Percentiles rank a stretch among this genome's conserved stretches.
These are phyloP conservation scores for Trachelus tabidus DNA, from an alignment of 2,888 invertebrate genomes.

Conservation along the genomic window DNA sequence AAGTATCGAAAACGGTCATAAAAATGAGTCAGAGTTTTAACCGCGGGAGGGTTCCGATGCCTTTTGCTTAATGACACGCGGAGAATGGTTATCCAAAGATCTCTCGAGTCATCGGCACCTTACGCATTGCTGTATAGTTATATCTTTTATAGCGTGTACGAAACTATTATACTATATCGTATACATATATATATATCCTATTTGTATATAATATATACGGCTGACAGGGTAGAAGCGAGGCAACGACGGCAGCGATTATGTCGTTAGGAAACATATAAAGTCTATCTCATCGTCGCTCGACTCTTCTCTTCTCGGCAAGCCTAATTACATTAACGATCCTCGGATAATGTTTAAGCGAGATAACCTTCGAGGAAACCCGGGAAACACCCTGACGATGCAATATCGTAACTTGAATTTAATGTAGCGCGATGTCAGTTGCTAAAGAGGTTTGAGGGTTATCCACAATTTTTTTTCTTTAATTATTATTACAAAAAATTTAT, in stretches of 20 bases:
- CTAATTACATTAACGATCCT: neutral
- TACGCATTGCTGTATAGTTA: neutral
- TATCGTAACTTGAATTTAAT: neutral
- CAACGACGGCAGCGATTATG: neutral
- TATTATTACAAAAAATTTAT: neutral
- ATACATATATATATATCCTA: neutral
- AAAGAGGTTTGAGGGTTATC: neutral
- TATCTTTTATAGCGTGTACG: neutral
- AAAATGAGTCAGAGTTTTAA: neutral
- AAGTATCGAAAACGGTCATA: neutral
- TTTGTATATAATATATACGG: neutral
- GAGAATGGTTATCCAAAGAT: neutral
- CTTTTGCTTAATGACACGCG: neutral
- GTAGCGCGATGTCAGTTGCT: neutral
- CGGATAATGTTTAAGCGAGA: neutral
- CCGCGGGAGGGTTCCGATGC: neutral
- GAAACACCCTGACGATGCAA: neutral
- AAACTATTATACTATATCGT: neutral
- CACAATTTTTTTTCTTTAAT: neutral
- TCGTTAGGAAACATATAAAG: neutral
- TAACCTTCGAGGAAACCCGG: neutral
- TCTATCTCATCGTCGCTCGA: neutral
- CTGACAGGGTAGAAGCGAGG: neutral
- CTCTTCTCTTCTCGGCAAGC: neutral
- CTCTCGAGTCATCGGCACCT: neutral